These are phyloP conservation scores for Lindbergichthys nudifrons DNA, from an alignment of 2,797 vertebrate species.

Conservation along the genomic window DNA sequence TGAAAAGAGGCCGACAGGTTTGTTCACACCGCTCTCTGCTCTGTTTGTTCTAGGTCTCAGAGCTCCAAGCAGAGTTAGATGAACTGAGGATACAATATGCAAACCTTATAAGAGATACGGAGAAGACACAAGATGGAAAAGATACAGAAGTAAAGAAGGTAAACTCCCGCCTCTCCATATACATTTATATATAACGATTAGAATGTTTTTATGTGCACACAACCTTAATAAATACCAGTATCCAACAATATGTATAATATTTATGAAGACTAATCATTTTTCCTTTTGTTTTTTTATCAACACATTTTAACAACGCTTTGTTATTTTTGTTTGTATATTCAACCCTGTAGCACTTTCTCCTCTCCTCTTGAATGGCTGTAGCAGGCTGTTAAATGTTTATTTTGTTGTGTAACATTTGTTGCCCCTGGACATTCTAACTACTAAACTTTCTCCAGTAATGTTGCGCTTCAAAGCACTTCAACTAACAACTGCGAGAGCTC, in stretches of 20 bases:
- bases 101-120: slow-evolving; percentile 77
- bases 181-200: not conserved
- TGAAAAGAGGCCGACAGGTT: not conserved
- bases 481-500: not conserved
- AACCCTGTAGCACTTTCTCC: not conserved
- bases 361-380: slow-evolving; percentile 21
- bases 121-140: slow-evolving; percentile 73
- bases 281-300: not conserved
- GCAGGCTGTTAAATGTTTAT: not conserved
- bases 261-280: not conserved
- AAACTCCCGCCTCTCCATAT: slow-evolving; percentile 3
- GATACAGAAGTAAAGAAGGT: slow-evolving; percentile 80
- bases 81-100: slow-evolving; percentile 79
- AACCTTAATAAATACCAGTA: not conserved
- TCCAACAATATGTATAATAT: not conserved
- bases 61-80: slow-evolving; percentile 81
- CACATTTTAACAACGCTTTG: not conserved
- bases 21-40: slow-evolving; percentile 11
- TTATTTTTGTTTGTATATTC: not conserved
- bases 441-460: not conserved
- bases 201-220: not conserved
- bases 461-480: not conserved
- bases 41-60: slow-evolving; percentile 77
- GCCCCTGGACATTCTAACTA: slow-evolving; percentile 8
- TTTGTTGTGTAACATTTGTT: slow-evolving; percentile 4